phyloP scores from a whole-genome alignment of 2,888 invertebrate species.

The Osmoderma eremita region DNA sequence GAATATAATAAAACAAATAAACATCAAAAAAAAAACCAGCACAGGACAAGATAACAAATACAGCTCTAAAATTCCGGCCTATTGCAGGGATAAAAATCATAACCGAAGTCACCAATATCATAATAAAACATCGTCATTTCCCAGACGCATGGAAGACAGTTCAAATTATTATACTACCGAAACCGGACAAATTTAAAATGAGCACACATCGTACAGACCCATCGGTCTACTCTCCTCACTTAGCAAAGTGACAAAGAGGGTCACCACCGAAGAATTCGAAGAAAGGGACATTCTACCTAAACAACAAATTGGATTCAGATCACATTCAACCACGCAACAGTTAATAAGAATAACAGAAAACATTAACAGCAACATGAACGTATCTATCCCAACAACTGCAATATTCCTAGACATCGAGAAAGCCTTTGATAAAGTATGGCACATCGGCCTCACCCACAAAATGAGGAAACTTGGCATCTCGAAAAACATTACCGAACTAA shows the following conservation, averaged over 20 bases:
- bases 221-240: neutral
- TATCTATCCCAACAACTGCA: neutral
- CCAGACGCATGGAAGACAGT: neutral
- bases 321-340: neutral
- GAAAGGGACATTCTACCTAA: too few relatives aligned
- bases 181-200: neutral
- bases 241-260: neutral
- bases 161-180: neutral
- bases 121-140: neutral
- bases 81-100: neutral
- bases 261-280: too few relatives aligned
- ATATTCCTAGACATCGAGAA: conserved; percentile 7
- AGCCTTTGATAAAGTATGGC: conserved; percentile 13
- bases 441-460: neutral
- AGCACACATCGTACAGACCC: neutral
- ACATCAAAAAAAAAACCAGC: neutral
- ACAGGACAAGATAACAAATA: neutral
- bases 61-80: neutral
- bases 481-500: neutral
- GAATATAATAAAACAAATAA: neutral
- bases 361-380: neutral
- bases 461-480: neutral
- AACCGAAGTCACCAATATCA: neutral
- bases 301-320: neutral
- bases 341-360: conserved; percentile 2